Evolutionary conservation across 2,797 vertebrate genomes (phyloP).

Genomic region (Discoglossus pictus): DNA sequence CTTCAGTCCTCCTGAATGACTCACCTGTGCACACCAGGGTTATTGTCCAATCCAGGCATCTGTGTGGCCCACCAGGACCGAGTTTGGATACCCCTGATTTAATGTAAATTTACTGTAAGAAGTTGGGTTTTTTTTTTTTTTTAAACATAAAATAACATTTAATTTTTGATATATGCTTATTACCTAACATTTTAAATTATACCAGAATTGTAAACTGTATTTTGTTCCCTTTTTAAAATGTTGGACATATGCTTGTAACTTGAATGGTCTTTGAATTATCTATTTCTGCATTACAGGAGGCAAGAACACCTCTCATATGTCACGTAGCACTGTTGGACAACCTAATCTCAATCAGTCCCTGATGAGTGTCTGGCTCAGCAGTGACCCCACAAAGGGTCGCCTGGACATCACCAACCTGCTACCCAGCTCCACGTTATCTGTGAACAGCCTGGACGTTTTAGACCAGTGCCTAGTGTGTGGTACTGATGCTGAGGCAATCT

Average conservation of each 20-base stretch:
- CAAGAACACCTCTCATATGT: conserved; percentile 80
- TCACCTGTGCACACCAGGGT: too few relatives aligned
- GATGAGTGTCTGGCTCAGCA: conserved; percentile 85
- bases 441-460: conserved; percentile 92
- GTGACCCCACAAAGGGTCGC: conserved; percentile 85
- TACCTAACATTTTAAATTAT: too few relatives aligned
- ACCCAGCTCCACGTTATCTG: conserved; percentile 87
- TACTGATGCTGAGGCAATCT: conserved; percentile 93
- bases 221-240: conserved; percentile 31
- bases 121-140: too few relatives aligned
- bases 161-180: too few relatives aligned
- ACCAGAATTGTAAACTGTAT: background rate
- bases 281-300: conserved; percentile 72
- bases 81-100: too few relatives aligned
- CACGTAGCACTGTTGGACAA: conserved; percentile 75
- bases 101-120: too few relatives aligned
- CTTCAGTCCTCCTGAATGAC: too few relatives aligned
- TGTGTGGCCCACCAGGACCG: too few relatives aligned
- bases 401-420: conserved; percentile 94
- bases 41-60: too few relatives aligned
- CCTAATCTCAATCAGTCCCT: conserved; percentile 79
- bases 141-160: too few relatives aligned
- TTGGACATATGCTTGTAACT: too few relatives aligned
- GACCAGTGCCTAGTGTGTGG: conserved; percentile 92
- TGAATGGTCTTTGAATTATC: too few relatives aligned